Evolutionary conservation across 2,113 vertebrate genomes (phyloP).

Genomic region (Plectropomus leopardus): DNA sequence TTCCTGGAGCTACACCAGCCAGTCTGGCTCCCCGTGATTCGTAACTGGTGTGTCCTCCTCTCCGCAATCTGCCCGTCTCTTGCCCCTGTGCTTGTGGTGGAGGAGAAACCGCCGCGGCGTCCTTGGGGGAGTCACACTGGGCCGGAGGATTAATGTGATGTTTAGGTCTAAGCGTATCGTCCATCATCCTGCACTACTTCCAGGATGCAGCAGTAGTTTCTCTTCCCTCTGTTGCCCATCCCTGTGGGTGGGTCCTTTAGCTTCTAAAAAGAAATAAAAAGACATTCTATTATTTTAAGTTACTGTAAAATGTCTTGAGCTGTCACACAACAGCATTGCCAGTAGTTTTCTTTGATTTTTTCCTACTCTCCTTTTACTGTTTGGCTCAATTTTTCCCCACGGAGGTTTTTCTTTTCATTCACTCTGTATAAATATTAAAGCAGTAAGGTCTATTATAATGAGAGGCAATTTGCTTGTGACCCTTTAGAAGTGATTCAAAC

Average conservation of each 20-base stretch:
- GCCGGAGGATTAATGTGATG: constrained; percentile 82
- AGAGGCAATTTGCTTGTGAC: constrained; percentile 12
- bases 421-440: constrained; percentile 11
- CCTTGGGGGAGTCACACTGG: constrained; percentile 77
- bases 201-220: constrained; percentile 66
- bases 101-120: constrained; percentile 69
- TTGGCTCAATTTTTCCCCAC: neutral
- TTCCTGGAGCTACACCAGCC: constrained; percentile 68
- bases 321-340: neutral
- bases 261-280: constrained; percentile 54
- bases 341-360: neutral
- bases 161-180: constrained; percentile 78
- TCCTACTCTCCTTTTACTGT: neutral
- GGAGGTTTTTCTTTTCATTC: constrained; percentile 3
- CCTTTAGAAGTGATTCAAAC: constrained; percentile 15
- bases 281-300: constrained; percentile 42
- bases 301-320: constrained; percentile 15
- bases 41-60: constrained; percentile 70
- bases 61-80: constrained; percentile 55
- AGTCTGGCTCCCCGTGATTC: constrained; percentile 51
- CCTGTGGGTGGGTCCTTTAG: constrained; percentile 59
- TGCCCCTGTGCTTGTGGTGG: constrained; percentile 60
- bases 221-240: constrained; percentile 61
- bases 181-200: constrained; percentile 79
- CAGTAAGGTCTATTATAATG: neutral